Percentiles rank a stretch among this genome's conserved stretches.
Conservation (phyloP, 1,140 invertebrate genomes). For the Artemia franciscana region DNA sequence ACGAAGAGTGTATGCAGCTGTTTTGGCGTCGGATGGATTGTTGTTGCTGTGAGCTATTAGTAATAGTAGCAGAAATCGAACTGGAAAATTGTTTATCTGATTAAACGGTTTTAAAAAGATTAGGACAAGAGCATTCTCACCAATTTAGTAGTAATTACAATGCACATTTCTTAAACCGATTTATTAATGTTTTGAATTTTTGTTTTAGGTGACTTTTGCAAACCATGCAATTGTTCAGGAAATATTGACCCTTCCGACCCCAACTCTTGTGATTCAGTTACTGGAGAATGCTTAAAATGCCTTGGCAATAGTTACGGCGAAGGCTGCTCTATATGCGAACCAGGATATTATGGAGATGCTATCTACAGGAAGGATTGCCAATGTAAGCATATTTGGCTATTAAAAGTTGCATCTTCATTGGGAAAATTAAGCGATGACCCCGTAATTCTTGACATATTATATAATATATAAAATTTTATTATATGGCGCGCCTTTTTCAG, state of each 20-base stretch:
- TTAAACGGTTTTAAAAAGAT: too few species aligned
- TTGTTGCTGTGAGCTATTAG: too few species aligned
- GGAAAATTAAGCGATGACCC: too few species aligned
- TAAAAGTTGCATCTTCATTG: too few species aligned
- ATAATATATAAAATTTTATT: too few species aligned
- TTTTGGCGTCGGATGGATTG: too few species aligned
- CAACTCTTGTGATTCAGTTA: constrained; percentile 61
- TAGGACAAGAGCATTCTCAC: neutral
- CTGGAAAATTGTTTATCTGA: too few species aligned
- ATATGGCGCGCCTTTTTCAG: too few species aligned
- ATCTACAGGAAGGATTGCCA: constrained; percentile 67
- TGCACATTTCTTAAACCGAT: neutral
- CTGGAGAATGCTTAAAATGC: constrained; percentile 64
- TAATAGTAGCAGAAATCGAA: too few species aligned
- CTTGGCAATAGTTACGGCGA: constrained; percentile 68
- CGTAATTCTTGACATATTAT: too few species aligned
- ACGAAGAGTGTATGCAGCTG: too few species aligned
- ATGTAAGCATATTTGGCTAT: too few species aligned
- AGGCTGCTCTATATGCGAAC: constrained; percentile 64
- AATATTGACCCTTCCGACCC: constrained; percentile 65
- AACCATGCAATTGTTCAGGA: constrained; percentile 68
- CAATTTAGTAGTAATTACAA: neutral
- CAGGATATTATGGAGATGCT: constrained; percentile 80
- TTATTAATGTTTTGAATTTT: neutral
- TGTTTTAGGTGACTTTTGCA: constrained; percentile 48